A percentile compares a stretch with the other conserved stretches of the same genome.
Conservation (phyloP, 1,140 invertebrate species). For the Nymphalis io region DNA sequence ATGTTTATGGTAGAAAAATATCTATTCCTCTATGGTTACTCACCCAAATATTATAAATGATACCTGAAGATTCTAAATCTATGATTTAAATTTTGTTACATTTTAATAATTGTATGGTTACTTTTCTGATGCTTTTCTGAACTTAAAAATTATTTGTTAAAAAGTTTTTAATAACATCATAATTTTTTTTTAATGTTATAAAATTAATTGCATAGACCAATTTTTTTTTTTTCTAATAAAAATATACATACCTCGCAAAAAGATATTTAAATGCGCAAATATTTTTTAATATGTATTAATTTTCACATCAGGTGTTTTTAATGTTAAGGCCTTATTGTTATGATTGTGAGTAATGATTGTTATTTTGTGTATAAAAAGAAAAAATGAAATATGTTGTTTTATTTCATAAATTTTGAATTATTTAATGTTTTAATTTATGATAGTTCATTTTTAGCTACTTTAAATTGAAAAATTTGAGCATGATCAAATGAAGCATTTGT, state of each 20-base stretch:
- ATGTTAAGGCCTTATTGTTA: background rate
- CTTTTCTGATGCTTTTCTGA: too few relatives aligned
- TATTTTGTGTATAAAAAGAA: slow-evolving; percentile 19
- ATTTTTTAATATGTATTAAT: background rate
- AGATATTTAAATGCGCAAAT: background rate
- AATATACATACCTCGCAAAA: background rate
- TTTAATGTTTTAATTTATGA: too few relatives aligned
- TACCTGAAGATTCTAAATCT: background rate
- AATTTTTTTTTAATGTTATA: too few relatives aligned
- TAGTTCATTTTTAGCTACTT: too few relatives aligned
- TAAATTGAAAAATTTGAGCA: too few relatives aligned
- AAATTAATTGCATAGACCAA: background rate
- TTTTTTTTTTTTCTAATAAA: background rate
- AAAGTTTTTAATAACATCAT: too few relatives aligned
- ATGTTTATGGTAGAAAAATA: background rate
- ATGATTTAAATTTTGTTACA: background rate
- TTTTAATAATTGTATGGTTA: background rate
- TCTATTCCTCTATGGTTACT: background rate
- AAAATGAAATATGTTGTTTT: background rate
- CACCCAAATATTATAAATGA: background rate
- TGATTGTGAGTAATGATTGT: slow-evolving; percentile 13
- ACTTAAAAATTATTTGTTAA: too few relatives aligned
- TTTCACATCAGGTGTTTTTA: background rate
- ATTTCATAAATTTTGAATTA: background rate
- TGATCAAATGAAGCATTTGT: too few relatives aligned